Evolutionary conservation across 2,888 invertebrate genomes (phyloP).

Genomic region (Kryphioiulus occultus): DNA sequence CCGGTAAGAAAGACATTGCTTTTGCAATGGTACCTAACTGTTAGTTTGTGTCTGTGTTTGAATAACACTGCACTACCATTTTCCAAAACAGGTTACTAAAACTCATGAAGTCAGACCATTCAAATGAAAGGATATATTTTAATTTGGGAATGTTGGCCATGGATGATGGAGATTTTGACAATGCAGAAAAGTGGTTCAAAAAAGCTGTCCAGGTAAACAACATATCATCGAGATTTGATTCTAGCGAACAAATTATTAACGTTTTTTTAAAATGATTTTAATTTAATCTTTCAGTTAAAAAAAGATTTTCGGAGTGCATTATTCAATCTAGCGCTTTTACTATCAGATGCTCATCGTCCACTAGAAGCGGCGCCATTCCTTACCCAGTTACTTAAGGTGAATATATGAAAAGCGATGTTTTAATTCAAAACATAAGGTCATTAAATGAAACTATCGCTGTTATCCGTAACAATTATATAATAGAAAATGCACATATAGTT

Average conservation of each 20-base stretch:
- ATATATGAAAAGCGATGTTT: too few species aligned
- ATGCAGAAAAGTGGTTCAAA: slow-evolving; percentile 90
- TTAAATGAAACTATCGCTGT: too few species aligned
- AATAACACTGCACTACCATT: background rate
- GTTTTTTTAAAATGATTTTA: background rate
- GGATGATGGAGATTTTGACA: slow-evolving; percentile 88
- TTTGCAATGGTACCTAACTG: background rate
- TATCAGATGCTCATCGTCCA: slow-evolving; percentile 87
- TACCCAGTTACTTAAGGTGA: slow-evolving; percentile 80
- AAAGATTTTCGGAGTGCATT: slow-evolving; percentile 91
- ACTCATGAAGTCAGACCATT: slow-evolving; percentile 76
- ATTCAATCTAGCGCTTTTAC: slow-evolving; percentile 88
- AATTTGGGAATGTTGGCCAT: slow-evolving; percentile 96
- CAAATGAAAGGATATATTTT: slow-evolving; percentile 91
- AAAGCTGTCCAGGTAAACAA: slow-evolving; percentile 71
- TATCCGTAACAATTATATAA: too few species aligned
- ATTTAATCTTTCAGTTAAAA: slow-evolving; percentile 65
- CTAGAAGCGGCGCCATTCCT: slow-evolving; percentile 91
- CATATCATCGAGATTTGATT: background rate
- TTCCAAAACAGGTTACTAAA: slow-evolving; percentile 71
- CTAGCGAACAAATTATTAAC: background rate
- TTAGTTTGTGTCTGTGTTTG: too few species aligned
- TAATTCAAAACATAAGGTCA: too few species aligned
- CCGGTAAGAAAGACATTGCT: slow-evolving; percentile 41
- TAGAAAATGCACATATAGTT: too few species aligned